Conservation (phyloP, 2,888 invertebrate species). For the Hyppa rectilinea region DNA sequence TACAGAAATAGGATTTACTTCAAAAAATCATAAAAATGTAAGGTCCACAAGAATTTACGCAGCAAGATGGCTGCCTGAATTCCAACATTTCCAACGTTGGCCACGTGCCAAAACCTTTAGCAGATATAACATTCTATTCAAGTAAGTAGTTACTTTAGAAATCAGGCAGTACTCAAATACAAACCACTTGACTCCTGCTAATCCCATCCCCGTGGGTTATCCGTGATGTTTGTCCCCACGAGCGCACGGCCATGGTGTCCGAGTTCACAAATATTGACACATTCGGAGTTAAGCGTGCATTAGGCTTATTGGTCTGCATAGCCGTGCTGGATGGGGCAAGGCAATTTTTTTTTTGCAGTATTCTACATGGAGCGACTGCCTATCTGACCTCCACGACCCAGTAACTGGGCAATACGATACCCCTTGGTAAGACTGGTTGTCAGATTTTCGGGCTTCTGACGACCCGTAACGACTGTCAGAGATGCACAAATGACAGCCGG, state of each 20-base stretch:
- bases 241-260: constrained; percentile 18
- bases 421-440: too few relatives aligned
- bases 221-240: constrained; percentile 9
- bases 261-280: constrained; percentile 56
- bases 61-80: background rate
- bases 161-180: background rate
- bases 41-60: too few relatives aligned
- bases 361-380: too few relatives aligned
- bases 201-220: constrained; percentile 2
- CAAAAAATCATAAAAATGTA: too few relatives aligned
- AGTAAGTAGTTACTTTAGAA: background rate
- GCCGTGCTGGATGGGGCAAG: constrained; percentile 35
- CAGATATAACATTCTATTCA: background rate
- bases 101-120: background rate
- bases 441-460: too few relatives aligned
- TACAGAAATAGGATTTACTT: background rate
- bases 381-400: too few relatives aligned
- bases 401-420: too few relatives aligned
- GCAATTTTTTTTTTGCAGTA: too few relatives aligned
- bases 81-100: background rate
- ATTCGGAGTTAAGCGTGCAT: constrained; percentile 37
- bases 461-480: too few relatives aligned
- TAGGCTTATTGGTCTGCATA: constrained; percentile 49
- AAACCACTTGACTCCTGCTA: constrained; percentile 28
- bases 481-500: too few relatives aligned